phyloP scores from a whole-genome alignment of 2,113 vertebrate genomes.

The Mobula hypostoma region DNA sequence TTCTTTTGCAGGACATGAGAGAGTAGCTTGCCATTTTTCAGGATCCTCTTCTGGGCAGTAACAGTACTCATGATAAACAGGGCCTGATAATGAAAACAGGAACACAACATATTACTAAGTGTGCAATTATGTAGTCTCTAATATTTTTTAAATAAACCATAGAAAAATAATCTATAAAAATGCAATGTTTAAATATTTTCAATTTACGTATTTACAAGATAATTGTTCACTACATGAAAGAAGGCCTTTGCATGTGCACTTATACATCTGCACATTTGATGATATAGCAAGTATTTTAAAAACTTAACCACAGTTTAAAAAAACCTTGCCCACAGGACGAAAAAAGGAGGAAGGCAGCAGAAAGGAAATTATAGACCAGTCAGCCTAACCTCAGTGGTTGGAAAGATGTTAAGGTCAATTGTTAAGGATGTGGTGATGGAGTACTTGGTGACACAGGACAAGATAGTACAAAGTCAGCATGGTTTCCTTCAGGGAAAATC shows the following conservation, averaged over 20 bases:
- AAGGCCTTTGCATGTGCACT: background rate
- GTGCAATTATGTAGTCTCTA: background rate
- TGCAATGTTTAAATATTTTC: background rate
- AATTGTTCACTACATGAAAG: background rate
- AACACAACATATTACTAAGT: background rate
- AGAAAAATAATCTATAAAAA: background rate
- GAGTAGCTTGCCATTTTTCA: conserved; percentile 58
- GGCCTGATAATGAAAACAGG: conserved; percentile 54
- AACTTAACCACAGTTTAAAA: background rate
- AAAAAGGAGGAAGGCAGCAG: too few relatives aligned
- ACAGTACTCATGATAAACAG: conserved; percentile 84
- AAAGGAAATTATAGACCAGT: too few relatives aligned
- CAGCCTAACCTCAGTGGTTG: too few relatives aligned
- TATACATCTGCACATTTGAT: background rate
- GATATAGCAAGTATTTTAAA: background rate
- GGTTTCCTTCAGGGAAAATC: too few relatives aligned
- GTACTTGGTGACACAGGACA: too few relatives aligned
- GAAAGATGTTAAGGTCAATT: too few relatives aligned
- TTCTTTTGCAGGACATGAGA: conserved; percentile 69
- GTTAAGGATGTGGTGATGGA: too few relatives aligned
- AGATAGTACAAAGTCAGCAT: too few relatives aligned
- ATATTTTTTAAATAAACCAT: background rate
- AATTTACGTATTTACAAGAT: background rate
- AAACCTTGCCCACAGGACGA: background rate
- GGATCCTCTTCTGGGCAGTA: conserved; percentile 69